Conservation (phyloP, 2,113 vertebrate genomes). For the Lycaon pictus region DNA sequence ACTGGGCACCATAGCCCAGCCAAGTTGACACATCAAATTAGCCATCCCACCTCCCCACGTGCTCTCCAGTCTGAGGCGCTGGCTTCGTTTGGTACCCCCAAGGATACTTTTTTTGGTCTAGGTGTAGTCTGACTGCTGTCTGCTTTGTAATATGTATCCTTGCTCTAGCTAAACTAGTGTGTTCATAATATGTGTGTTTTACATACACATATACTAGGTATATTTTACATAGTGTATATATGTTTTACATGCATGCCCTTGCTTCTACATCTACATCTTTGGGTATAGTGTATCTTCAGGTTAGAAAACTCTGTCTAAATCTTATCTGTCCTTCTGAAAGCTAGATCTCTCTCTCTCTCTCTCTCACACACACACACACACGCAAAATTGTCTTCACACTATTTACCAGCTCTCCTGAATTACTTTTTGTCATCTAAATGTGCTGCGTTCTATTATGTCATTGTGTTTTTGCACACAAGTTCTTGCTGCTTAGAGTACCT, state of each 20-base stretch:
- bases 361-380: background rate
- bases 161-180: background rate
- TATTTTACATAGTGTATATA: background rate
- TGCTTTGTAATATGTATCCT: background rate
- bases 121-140: background rate
- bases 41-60: background rate
- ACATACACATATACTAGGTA: background rate
- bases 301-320: background rate
- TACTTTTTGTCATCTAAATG: background rate
- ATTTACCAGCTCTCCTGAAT: background rate
- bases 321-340: background rate
- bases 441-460: background rate
- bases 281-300: background rate
- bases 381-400: background rate
- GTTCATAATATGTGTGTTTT: background rate
- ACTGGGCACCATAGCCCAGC: background rate
- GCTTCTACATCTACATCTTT: background rate
- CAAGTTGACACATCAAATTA: background rate
- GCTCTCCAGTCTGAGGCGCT: too few relatives aligned
- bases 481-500: background rate
- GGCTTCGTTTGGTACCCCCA: too few relatives aligned
- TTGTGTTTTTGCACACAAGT: background rate
- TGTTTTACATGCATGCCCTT: background rate
- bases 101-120: background rate
- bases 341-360: background rate